Base-by-base conservation (phyloP, 2,113 vertebrate species). In the Cepphus grylle region DNA sequence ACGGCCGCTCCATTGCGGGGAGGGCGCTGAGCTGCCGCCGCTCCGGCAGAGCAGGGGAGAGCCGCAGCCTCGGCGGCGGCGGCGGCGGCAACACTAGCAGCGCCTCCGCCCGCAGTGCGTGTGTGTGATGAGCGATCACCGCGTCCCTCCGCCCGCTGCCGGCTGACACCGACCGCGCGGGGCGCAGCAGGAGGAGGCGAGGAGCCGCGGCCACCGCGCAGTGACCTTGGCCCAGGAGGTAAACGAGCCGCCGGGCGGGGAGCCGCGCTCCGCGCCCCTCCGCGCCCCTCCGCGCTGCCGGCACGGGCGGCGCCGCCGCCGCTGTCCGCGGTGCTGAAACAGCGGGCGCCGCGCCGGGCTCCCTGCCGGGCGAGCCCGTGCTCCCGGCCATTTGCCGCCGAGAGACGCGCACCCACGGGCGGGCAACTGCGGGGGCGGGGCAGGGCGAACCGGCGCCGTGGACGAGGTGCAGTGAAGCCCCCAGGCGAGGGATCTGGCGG, bases 201-300 rank as follows among this genome's bases (percentile, higher is more conserved):
- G 81, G 93, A 88, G 96, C 95, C 83, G 94, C 97, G 86, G 97
- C 89, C 67, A 78, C 21, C 55, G 69, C 67, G 72, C 86, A 45
- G 86, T 97, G 98, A 98, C 98, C 98, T 98, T 98, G 98, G 97
- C 97, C 88, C 94, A 81, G 88, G 92, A 98, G 98, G 98, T 98
- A 98, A 97, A 58, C 18, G 38, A 38, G 43, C 53, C 63, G 40
- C 50, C 63, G 32, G 53, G 73, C 45, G 59, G 69, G 73, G 61
- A 50, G n/a, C 38, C 38, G 66, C 42, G 52, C 73, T 72, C n/a
- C 38, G 67, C 72, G 29, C 71, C 61, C 21, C 73, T 72, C n/a
- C 38, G 67, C 72, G 29, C 71, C 61, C 21, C 40, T 16, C 45
- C 45, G 56, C 49, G 38, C 71, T 36, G 27, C 61, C 32, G 40